Base-by-base conservation (phyloP, 2,113 vertebrate species). In the Menura novaehollandiae region DNA sequence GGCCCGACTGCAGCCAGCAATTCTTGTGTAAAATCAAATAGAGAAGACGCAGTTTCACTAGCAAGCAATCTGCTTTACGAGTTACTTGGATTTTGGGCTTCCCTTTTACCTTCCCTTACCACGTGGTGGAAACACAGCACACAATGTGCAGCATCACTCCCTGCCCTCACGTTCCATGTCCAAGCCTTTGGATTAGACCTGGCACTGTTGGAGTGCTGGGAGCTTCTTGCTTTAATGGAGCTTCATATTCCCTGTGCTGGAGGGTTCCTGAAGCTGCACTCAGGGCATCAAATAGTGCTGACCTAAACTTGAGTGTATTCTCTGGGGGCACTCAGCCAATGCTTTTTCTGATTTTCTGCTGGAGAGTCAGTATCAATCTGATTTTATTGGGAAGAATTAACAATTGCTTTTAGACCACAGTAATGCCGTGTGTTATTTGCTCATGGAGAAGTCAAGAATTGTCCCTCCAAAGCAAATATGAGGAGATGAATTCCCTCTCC, bases 111-210 rank as follows among this genome's bases (percentile, higher is more conserved):
- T 23, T 69, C 26, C 24, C 62, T 56, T 64, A 33, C 14, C 4
- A 1, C 1, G 2, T n/a, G 17, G 12, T 39, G 27, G 32, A 44
- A 73, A 21, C 24, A 13, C 49, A 21, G 7, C 11, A 1, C 17
- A 10, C 0, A 0, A 6, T 4, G 6, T 13, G 5, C 23, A 46
- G 23, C 60, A 2, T 17, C 49, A 11, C 51, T 33, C 28, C 33
- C 30, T 21, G 5, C 11, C 33, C 85, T 51, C 72, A 3, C 21
- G 19, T 30, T 41, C 10, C 32, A 3, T 8, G 32, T 24, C 85
- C 75, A 52, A 51, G 32, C 10, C 52, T 47, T 58, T 17, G 39
- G 28, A 5, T 52, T 4, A 20, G 56, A 37, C 12, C 21, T 11
- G 63, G 32, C 0, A 3, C 14, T 47, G 22, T 9, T 7, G 22